Percentiles rank a stretch among this genome's conserved stretches.
Evolutionary conservation across 2,113 vertebrate species (phyloP).

Genomic region (Thunnus thynnus): DNA sequence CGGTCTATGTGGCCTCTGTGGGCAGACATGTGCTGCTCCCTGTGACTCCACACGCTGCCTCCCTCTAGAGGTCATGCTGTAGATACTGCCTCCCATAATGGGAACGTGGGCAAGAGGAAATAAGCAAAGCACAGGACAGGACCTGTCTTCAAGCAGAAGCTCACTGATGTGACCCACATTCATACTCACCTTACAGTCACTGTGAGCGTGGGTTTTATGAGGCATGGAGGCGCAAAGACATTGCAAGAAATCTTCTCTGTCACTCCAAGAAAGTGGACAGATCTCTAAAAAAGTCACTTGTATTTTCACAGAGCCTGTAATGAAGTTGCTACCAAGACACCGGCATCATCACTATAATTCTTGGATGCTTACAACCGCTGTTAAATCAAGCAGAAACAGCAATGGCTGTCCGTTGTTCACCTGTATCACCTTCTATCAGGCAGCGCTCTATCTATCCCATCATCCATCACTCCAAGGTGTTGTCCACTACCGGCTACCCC

Average conservation of each 20-base stretch:
- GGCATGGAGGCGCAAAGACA: constrained; percentile 4
- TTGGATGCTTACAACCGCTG: constrained; percentile 20
- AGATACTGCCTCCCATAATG: constrained; percentile 36
- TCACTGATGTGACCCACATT: constrained; percentile 28
- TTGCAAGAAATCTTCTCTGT: constrained; percentile 5
- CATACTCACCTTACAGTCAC: constrained; percentile 19
- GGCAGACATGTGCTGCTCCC: constrained; percentile 30
- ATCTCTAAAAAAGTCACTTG: constrained; percentile 9
- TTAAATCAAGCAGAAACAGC: constrained; percentile 64
- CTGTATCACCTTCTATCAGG: constrained; percentile 60
- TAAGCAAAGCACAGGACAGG: constrained; percentile 40
- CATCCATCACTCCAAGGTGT: constrained; percentile 73
- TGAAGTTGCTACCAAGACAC: constrained; percentile 26
- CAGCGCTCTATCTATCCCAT: constrained; percentile 48
- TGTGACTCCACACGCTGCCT: constrained; percentile 48
- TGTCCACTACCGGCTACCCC: constrained; percentile 67
- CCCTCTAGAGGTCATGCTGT: constrained; percentile 68
- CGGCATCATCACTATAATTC: constrained; percentile 33
- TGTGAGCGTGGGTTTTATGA: constrained; percentile 40
- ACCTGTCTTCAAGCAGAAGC: constrained; percentile 53
- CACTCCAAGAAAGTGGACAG: not conserved
- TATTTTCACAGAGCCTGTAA: constrained; percentile 1
- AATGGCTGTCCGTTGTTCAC: constrained; percentile 38
- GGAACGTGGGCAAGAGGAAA: constrained; percentile 57
- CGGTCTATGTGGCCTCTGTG: constrained; percentile 25